Conservation (phyloP, 2,797 vertebrate species). For the Lerista edwardsae region DNA sequence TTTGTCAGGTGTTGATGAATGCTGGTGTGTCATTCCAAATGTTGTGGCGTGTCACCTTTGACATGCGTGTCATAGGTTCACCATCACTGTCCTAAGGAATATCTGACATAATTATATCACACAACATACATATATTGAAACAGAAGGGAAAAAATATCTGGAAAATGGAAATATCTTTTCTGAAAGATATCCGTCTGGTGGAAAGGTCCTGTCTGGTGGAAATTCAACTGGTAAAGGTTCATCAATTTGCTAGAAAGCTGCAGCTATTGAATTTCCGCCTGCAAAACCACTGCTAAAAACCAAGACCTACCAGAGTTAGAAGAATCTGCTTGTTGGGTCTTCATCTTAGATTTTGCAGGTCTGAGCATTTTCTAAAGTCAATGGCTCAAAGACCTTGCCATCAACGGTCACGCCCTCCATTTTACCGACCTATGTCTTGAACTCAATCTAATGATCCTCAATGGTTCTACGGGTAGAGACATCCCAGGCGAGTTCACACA, state of each 20-base stretch:
- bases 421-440: too few relatives aligned
- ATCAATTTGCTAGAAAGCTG: background rate
- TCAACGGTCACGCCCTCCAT: too few relatives aligned
- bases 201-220: background rate
- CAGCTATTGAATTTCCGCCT: background rate
- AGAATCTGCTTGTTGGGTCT: conserved; percentile 1
- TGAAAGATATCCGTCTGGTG: too few relatives aligned
- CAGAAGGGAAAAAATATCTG: background rate
- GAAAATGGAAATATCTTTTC: background rate
- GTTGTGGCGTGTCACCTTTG: too few relatives aligned
- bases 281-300: background rate
- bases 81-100: too few relatives aligned
- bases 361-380: background rate
- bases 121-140: background rate
- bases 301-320: background rate
- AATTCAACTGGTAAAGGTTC: background rate
- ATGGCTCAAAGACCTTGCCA: conserved; percentile 12
- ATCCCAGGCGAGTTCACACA: too few relatives aligned
- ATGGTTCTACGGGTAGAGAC: too few relatives aligned
- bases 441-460: too few relatives aligned
- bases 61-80: too few relatives aligned
- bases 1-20: too few relatives aligned
- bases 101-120: background rate
- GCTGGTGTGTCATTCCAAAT: too few relatives aligned
- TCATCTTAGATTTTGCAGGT: background rate